Conservation (phyloP, 2,797 vertebrate species). For the Amphiprion clarkii region DNA sequence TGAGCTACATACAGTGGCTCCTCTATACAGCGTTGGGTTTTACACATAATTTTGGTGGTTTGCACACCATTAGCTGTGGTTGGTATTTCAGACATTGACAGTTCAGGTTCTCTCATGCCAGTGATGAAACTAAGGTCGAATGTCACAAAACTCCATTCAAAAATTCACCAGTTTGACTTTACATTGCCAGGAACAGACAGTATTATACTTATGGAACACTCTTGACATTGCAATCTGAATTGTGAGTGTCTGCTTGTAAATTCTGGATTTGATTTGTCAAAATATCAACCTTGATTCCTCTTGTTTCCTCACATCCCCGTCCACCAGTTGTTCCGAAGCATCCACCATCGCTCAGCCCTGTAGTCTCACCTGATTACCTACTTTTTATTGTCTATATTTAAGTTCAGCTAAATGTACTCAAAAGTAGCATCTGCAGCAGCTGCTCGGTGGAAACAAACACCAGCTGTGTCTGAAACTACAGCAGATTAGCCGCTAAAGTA, state of each 20-base stretch:
- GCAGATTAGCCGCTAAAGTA: constrained; percentile 23
- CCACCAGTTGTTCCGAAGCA: background rate
- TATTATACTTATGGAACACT: no score
- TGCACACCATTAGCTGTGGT: background rate
- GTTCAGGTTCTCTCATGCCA: no score
- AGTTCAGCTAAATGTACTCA: background rate
- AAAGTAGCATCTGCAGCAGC: constrained; percentile 33
- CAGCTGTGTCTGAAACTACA: constrained; percentile 41
- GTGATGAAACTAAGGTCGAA: no score
- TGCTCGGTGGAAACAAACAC: constrained; percentile 42
- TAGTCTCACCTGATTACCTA: background rate
- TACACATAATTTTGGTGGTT: no score
- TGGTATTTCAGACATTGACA: background rate
- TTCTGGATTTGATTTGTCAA: background rate
- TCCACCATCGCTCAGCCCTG: background rate
- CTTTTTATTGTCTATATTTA: background rate
- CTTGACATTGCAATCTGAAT: background rate
- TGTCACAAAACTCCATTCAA: background rate
- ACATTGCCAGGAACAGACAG: background rate
- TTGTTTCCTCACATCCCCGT: background rate
- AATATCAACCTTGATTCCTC: background rate
- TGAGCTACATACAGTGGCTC: background rate
- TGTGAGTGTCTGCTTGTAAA: background rate
- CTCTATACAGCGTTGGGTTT: background rate
- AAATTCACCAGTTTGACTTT: background rate